Conservation (phyloP, 1,140 invertebrate species). For the Anagrus nilaparvatae region DNA sequence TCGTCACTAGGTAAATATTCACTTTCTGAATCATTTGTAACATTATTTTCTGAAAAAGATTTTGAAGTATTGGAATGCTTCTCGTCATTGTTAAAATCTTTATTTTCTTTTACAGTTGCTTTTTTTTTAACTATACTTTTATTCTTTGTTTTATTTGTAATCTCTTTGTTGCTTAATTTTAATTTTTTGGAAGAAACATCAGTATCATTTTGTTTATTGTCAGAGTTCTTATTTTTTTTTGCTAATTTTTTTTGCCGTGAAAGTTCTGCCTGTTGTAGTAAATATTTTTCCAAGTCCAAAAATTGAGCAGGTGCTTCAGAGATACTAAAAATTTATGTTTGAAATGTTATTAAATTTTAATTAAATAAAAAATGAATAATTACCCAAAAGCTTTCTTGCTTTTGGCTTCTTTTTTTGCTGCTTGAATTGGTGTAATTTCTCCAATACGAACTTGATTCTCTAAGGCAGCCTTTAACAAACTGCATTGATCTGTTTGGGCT, state of each 20-base stretch:
- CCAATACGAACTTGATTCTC: slow-evolving; percentile 49
- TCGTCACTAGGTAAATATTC: slow-evolving; percentile 51
- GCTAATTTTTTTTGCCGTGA: slow-evolving; percentile 23
- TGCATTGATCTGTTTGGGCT: slow-evolving; percentile 6
- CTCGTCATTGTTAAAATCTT: not conserved
- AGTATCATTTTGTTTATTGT: slow-evolving; percentile 13
- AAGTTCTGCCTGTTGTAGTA: slow-evolving; percentile 28
- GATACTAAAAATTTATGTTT: slow-evolving; percentile 2
- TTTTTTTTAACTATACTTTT: slow-evolving; percentile 1
- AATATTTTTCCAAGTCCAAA: slow-evolving; percentile 31
- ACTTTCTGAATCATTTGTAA: slow-evolving; percentile 37
- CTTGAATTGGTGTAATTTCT: slow-evolving; percentile 56
- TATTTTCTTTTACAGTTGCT: slow-evolving; percentile 4
- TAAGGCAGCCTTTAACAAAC: slow-evolving; percentile 34
- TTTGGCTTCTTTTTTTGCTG: slow-evolving; percentile 32
- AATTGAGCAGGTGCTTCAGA: slow-evolving; percentile 22
- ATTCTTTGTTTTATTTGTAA: slow-evolving; percentile 1
- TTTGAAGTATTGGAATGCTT: not conserved
- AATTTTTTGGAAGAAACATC: slow-evolving; percentile 17
- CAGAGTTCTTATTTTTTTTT: slow-evolving; percentile 16
- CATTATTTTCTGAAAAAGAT: slow-evolving; percentile 9
- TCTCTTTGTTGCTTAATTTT: slow-evolving; percentile 19
- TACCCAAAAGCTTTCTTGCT: slow-evolving; percentile 20
- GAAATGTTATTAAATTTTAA: slow-evolving; percentile 1
- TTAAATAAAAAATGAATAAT: not conserved